phyloP scores from a whole-genome alignment of 2,888 invertebrate species.

The Metallyticus violacea region DNA sequence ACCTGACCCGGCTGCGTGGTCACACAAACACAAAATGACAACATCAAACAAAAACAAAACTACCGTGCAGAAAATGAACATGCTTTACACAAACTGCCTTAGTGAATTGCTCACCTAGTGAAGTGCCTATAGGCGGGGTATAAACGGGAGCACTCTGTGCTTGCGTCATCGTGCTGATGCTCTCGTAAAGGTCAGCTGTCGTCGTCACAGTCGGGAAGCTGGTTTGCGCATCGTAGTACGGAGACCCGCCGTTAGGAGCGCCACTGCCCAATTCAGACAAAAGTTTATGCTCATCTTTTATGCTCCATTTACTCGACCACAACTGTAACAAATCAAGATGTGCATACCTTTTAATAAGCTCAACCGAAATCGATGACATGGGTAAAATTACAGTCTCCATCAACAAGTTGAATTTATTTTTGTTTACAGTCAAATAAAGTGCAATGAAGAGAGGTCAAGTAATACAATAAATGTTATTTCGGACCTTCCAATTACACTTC shows the following conservation, averaged over 20 bases:
- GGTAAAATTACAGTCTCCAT: no score
- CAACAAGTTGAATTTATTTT: no score
- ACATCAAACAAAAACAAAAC: constrained; percentile 27
- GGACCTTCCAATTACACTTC: no score
- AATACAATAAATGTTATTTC: no score
- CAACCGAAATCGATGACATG: no score
- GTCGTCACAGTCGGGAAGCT: constrained; percentile 47
- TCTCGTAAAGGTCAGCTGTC: constrained; percentile 63
- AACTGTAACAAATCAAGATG: no score
- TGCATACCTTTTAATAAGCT: no score
- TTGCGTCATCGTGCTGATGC: constrained; percentile 69
- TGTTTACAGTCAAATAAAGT: no score
- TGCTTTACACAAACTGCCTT: background rate
- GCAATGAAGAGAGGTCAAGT: no score
- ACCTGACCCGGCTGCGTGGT: constrained; percentile 50
- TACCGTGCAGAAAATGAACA: background rate
- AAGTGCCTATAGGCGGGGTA: constrained; percentile 66
- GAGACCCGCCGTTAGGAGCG: constrained; percentile 48
- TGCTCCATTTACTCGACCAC: constrained; percentile 86
- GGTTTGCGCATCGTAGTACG: constrained; percentile 43
- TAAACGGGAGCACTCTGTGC: constrained; percentile 65
- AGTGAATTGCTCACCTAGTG: constrained; percentile 20
- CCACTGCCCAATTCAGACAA: constrained; percentile 74
- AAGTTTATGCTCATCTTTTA: constrained; percentile 87
- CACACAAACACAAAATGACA: constrained; percentile 26